Conservation (phyloP, 1,140 invertebrate species). For the Wasmannia auropunctata region DNA sequence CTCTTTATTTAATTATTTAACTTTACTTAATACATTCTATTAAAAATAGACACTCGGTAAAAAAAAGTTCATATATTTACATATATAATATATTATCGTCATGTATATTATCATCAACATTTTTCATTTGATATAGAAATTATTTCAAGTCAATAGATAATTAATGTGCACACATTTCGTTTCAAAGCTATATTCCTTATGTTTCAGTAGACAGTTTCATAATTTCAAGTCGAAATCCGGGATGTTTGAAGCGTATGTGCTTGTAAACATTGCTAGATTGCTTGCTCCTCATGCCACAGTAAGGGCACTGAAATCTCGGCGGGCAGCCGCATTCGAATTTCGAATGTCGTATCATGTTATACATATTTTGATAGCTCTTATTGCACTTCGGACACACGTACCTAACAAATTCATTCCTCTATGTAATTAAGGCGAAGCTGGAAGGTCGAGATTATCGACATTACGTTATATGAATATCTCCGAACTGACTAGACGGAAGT, state of each 20-base stretch:
- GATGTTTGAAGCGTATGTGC: slow-evolving; percentile 75
- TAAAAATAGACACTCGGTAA: slow-evolving; percentile 11
- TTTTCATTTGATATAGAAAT: too few relatives aligned
- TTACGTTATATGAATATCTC: too few relatives aligned
- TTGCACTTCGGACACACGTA: slow-evolving; percentile 77
- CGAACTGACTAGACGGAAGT: too few relatives aligned
- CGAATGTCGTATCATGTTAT: slow-evolving; percentile 85
- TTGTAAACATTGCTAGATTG: slow-evolving; percentile 77
- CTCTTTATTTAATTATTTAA: neutral
- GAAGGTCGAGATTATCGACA: too few relatives aligned
- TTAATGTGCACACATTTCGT: too few relatives aligned
- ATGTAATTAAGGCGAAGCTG: neutral
- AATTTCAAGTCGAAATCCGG: slow-evolving; percentile 53
- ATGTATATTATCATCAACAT: too few relatives aligned
- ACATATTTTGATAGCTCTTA: slow-evolving; percentile 76
- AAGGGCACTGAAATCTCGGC: slow-evolving; percentile 88
- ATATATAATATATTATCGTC: too few relatives aligned
- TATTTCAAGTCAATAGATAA: neutral
- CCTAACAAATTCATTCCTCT: slow-evolving; percentile 35
- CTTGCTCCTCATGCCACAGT: slow-evolving; percentile 80
- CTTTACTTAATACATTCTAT: neutral
- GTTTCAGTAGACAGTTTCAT: slow-evolving; percentile 38
- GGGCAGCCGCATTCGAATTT: slow-evolving; percentile 89
- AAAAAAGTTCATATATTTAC: too few relatives aligned
- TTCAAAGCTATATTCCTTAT: too few relatives aligned